These are phyloP conservation scores for Harpagoxenus sublaevis DNA, from an alignment of 2,888 invertebrate species.

Conservation along the genomic window DNA sequence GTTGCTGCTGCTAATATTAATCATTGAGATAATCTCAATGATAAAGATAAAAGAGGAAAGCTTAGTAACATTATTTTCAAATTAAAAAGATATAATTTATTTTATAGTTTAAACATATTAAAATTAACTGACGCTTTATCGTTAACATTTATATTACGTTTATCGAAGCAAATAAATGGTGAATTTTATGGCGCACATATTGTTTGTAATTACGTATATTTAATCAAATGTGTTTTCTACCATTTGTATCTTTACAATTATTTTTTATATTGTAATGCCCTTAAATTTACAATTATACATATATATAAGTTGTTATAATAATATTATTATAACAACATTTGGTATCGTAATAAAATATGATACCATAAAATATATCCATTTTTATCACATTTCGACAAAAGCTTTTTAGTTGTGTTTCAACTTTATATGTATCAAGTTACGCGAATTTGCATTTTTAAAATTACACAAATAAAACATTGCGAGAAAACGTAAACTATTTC, in stretches of 20 bases:
- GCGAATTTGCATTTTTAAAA: background rate
- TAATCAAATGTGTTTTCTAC: background rate
- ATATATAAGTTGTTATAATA: constrained; percentile 6
- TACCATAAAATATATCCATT: constrained; percentile 17
- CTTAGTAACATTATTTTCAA: background rate
- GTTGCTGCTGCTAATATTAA: background rate
- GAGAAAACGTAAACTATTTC: background rate
- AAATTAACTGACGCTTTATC: background rate
- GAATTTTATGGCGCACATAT: constrained; percentile 6
- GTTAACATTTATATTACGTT: constrained; percentile 20
- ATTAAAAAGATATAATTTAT: background rate
- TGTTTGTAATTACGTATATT: background rate
- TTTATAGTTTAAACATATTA: constrained; percentile 5
- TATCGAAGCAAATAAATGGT: background rate
- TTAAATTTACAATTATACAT: background rate
- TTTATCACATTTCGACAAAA: constrained; percentile 9
- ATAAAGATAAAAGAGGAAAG: background rate
- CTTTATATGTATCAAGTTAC: constrained; percentile 11
- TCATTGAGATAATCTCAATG: background rate
- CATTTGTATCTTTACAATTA: constrained; percentile 8
- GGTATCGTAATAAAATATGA: background rate
- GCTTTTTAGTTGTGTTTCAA: constrained; percentile 4
- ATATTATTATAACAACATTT: constrained; percentile 1
- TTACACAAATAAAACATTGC: background rate
- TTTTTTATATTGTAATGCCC: constrained; percentile 7